phyloP scores from a whole-genome alignment of 2,113 vertebrate species.

The Albula goreensis region DNA sequence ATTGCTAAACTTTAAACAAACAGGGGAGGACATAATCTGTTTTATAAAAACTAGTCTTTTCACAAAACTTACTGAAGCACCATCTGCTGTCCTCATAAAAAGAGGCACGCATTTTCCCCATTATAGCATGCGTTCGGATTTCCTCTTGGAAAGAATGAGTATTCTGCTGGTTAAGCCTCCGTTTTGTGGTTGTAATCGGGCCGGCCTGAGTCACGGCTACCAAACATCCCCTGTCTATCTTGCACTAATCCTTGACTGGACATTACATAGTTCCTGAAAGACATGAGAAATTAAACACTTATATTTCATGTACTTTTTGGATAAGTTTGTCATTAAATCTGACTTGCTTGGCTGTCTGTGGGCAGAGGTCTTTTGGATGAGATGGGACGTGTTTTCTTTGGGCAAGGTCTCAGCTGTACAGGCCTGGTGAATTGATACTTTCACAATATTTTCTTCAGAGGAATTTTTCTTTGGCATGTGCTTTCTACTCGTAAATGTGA shows the following conservation, averaged over 20 bases:
- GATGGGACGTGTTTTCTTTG: background rate
- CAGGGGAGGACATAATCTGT: conserved; percentile 61
- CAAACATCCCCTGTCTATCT: conserved; percentile 19
- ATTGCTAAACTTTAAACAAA: conserved; percentile 60
- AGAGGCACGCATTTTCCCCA: conserved; percentile 52
- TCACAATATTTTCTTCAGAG: background rate
- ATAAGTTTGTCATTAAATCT: background rate
- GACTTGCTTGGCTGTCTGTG: background rate
- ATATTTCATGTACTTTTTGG: background rate
- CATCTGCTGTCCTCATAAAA: conserved; percentile 63
- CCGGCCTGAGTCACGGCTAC: conserved; percentile 39
- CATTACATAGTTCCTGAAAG: background rate
- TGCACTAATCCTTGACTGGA: conserved; percentile 12
- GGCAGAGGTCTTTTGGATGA: background rate
- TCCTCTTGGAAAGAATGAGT: conserved; percentile 63
- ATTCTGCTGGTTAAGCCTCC: conserved; percentile 57
- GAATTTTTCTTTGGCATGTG: conserved; percentile 5
- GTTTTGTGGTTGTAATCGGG: conserved; percentile 51
- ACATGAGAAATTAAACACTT: background rate
- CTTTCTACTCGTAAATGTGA: background rate
- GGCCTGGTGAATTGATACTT: background rate
- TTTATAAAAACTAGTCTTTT: conserved; percentile 61
- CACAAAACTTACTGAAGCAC: conserved; percentile 29
- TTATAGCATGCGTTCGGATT: conserved; percentile 57
- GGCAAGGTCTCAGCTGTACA: background rate